phyloP scores from a whole-genome alignment of 2,113 vertebrate species.

The Phrynocephalus versicolor region DNA sequence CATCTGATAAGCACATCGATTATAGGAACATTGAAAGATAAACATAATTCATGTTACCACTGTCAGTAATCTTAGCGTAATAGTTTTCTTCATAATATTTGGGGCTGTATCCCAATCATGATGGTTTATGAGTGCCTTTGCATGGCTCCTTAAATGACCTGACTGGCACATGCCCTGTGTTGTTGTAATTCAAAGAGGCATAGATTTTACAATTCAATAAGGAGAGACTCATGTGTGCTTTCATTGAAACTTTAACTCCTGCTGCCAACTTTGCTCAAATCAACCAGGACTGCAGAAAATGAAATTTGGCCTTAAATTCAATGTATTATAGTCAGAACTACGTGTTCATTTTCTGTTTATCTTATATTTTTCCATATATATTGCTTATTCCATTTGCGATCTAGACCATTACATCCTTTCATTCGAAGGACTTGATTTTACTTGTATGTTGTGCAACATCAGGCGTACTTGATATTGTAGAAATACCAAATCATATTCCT shows the following conservation, averaged over 20 bases:
- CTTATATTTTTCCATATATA: not conserved
- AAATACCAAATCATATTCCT: not conserved
- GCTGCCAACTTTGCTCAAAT: rapidly evolving
- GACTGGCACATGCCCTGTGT: constrained; percentile 18
- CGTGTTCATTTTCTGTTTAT: not conserved
- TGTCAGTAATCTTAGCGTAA: not conserved
- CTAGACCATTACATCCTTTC: not conserved
- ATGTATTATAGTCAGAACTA: not conserved
- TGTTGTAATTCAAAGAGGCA: not conserved
- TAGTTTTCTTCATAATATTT: not conserved
- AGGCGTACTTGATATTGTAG: not conserved
- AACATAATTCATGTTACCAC: not conserved
- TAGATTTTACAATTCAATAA: not conserved
- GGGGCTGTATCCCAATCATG: not conserved
- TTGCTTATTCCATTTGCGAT: not conserved
- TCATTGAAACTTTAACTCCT: not conserved
- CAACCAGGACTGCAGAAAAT: not conserved
- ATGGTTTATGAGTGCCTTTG: not conserved
- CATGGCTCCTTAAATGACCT: not conserved
- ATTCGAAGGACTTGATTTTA: not conserved
- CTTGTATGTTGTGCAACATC: not conserved
- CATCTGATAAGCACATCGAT: not conserved
- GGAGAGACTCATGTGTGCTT: not conserved
- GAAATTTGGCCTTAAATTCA: not conserved
- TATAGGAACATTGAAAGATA: not conserved